A percentile compares a stretch with the other conserved stretches of the same genome.
Evolutionary conservation across 1,140 invertebrate genomes (phyloP).

Genomic region (Diachasma alloeum): DNA sequence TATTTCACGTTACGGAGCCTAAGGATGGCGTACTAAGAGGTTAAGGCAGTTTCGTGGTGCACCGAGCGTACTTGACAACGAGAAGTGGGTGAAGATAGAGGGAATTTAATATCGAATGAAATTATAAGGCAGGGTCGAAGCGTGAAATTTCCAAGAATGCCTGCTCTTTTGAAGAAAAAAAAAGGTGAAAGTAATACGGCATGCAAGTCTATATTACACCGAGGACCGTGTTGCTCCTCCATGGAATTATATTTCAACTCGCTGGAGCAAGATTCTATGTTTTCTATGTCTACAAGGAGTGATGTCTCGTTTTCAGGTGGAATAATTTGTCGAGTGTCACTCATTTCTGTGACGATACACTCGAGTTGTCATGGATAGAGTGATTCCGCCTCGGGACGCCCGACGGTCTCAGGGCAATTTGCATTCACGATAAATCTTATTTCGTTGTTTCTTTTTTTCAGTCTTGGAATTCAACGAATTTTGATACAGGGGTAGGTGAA

Average conservation of each 20-base stretch:
- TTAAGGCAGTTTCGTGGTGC: constrained; percentile 11
- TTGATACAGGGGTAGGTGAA: background rate
- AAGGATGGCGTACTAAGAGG: background rate
- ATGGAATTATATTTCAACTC: constrained; percentile 25
- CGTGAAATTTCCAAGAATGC: constrained; percentile 12
- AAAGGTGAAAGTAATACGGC: background rate
- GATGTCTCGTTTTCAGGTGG: constrained; percentile 26
- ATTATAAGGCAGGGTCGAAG: background rate
- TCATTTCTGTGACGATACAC: background rate
- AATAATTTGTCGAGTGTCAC: constrained; percentile 32
- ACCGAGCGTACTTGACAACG: background rate
- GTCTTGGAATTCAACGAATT: constrained; percentile 17
- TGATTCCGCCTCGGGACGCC: background rate
- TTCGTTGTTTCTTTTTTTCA: constrained; percentile 3
- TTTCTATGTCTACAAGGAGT: constrained; percentile 8
- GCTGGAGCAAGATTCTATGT: background rate
- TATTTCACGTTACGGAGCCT: background rate
- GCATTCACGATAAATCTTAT: constrained; percentile 5
- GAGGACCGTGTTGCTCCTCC: background rate
- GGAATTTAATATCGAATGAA: constrained; percentile 5
- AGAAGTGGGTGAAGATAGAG: background rate
- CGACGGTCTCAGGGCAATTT: constrained; percentile 1
- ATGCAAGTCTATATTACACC: background rate
- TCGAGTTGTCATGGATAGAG: constrained; percentile 1
- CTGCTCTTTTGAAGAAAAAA: background rate